These are phyloP conservation scores for Drosophila lacicola DNA, from an alignment of 2,888 invertebrate genomes.

Conservation along the genomic window DNA sequence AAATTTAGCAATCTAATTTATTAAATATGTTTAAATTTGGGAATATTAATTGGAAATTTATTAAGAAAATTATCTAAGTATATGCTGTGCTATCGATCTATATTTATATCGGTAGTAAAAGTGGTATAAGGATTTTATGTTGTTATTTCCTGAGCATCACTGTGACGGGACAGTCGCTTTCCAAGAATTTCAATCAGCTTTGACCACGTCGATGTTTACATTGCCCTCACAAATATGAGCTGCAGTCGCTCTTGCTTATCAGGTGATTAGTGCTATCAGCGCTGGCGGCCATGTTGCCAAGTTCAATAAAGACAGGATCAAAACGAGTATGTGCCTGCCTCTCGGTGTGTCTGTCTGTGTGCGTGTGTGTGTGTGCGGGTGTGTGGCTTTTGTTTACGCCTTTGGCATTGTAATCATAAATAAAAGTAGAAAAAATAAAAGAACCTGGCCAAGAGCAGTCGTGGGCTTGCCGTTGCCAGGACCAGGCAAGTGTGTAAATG, in stretches of 20 bases:
- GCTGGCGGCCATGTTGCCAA: conserved; percentile 41
- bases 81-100: no score
- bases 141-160: conserved; percentile 19
- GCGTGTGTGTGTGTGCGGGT: neutral
- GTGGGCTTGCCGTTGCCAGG: conserved; percentile 25
- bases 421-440: neutral
- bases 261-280: conserved; percentile 69
- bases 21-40: no score
- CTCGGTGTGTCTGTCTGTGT: neutral
- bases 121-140: no score
- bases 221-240: conserved; percentile 35
- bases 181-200: conserved; percentile 49
- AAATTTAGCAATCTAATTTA: no score
- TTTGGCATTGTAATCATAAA: conserved; percentile 42
- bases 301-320: conserved; percentile 35
- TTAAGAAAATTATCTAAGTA: no score
- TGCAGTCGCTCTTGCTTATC: conserved; percentile 31
- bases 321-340: conserved; percentile 1
- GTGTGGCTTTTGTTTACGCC: conserved; percentile 42
- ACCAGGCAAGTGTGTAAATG: conserved; percentile 68
- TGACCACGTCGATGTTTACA: conserved; percentile 39
- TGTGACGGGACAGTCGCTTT: conserved; percentile 10
- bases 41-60: no score
- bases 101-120: neutral
- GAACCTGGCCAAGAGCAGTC: conserved; percentile 3